Conservation (phyloP, 2,888 invertebrate genomes). For the Limulus polyphemus region DNA sequence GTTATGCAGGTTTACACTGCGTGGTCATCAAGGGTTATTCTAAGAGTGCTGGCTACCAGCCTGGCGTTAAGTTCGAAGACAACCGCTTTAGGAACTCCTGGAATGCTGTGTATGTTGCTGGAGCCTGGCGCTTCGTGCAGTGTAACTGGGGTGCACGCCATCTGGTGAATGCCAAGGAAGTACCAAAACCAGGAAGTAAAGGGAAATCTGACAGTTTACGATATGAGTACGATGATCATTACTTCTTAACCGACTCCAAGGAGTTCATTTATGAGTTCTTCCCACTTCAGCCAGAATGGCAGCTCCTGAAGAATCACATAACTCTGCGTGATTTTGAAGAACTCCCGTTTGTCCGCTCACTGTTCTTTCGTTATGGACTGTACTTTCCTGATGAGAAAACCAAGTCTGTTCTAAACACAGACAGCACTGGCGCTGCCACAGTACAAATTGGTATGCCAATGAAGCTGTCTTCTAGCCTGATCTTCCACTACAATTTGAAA, state of each 20-base stretch:
- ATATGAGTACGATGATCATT: slow-evolving; percentile 99
- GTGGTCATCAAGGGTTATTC: slow-evolving; percentile 98
- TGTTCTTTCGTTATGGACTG: slow-evolving; percentile 94
- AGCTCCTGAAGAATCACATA: slow-evolving; percentile 83
- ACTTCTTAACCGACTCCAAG: slow-evolving; percentile 95
- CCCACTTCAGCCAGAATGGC: slow-evolving; percentile 94
- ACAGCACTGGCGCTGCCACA: slow-evolving; percentile 92
- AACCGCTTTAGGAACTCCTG: slow-evolving; percentile 94
- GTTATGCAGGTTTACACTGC: slow-evolving; percentile 95
- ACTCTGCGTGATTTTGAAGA: slow-evolving; percentile 90
- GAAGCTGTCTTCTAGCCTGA: slow-evolving; percentile 86
- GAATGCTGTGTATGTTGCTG: slow-evolving; percentile 98
- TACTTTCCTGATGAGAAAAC: slow-evolving; percentile 80
- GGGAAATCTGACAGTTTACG: slow-evolving; percentile 64
- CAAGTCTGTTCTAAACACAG: slow-evolving; percentile 87
- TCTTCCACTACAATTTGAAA: slow-evolving; percentile 97
- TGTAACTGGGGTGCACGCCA: slow-evolving; percentile 99
- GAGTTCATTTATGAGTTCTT: slow-evolving; percentile 99
- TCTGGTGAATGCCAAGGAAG: slow-evolving; percentile 58
- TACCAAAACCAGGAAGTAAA: slow-evolving; percentile 63
- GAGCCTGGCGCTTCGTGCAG: slow-evolving; percentile 97
- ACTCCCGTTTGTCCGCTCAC: slow-evolving; percentile 87
- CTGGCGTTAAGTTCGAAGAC: slow-evolving; percentile 84
- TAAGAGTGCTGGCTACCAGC: slow-evolving; percentile 98
- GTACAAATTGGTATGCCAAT: slow-evolving; percentile 93